These are phyloP conservation scores for Macropis europaea DNA, from an alignment of 2,888 invertebrate species.

Conservation along the genomic window DNA sequence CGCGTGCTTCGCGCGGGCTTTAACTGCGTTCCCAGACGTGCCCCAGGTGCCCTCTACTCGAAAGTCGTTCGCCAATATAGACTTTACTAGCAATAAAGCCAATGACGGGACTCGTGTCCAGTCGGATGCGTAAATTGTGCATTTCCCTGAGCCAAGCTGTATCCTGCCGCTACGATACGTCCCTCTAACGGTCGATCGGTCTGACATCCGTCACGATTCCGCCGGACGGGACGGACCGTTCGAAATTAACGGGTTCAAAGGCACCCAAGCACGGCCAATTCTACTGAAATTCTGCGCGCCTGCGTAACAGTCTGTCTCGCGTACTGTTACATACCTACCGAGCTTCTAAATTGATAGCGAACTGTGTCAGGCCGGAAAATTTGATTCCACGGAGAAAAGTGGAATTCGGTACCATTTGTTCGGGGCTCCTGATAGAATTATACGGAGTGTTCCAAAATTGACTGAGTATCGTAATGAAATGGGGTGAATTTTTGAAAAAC, in stretches of 20 bases:
- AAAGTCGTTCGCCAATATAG: constrained; percentile 71
- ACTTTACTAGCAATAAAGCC: constrained; percentile 76
- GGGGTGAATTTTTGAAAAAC: no score
- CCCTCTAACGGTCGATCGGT: constrained; percentile 51
- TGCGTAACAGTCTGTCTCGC: constrained; percentile 36
- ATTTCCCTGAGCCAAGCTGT: constrained; percentile 43
- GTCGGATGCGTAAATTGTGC: constrained; percentile 72
- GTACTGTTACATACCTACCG: constrained; percentile 3
- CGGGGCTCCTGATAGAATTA: no score
- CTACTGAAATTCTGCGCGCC: constrained; percentile 39
- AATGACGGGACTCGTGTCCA: constrained; percentile 74
- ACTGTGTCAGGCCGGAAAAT: constrained; percentile 26
- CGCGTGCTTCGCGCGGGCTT: constrained; percentile 45
- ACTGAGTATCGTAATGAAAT: no score
- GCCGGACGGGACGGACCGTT: constrained; percentile 28
- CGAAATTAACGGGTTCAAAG: constrained; percentile 63
- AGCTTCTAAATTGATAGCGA: constrained; percentile 21
- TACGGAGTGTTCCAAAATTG: no score
- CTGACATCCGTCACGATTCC: constrained; percentile 64
- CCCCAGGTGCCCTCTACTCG: constrained; percentile 70
- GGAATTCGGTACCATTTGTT: background rate
- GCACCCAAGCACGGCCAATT: constrained; percentile 45
- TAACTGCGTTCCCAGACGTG: constrained; percentile 73
- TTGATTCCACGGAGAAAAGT: background rate
- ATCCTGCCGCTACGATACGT: constrained; percentile 40